Base-by-base conservation (phyloP, 2,113 vertebrate species). In the Peromyscus polionotus region DNA sequence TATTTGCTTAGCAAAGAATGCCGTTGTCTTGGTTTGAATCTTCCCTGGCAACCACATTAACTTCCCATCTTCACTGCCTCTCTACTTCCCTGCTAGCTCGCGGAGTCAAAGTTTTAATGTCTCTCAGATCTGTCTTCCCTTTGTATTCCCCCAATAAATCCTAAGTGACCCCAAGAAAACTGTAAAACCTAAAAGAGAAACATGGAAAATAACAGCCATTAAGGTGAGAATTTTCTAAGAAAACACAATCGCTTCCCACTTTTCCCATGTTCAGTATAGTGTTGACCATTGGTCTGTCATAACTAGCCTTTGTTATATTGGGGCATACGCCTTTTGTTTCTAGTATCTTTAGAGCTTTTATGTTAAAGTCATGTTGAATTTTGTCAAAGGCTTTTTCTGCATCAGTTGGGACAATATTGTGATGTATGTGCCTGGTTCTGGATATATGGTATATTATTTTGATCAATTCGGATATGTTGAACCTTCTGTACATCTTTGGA, bases 171-270 rank as follows among this genome's bases (percentile, higher is more conserved):
- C 85, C 19, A 36, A 36, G 70, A 87, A 87, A 81, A 8, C 39
- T 33, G 68, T 1, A 80, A 54, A 92, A n/a, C 51, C n/a, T 80
- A 70, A 80, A 87, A 95, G 68, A 57, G 93, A 90, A 96, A 86
- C 28, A 5, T 92, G 65, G 61, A 45, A 67, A 96, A 87, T 76
- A 85, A 14, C 33, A 73, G 8, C 42, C 79, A 51, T 7, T 63
- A 86, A 59, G 13, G n/a, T 86, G 39, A 65, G 51, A 96, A 63
- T 65, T n/a, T 96, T 95, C 91, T 95, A 68, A 88, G 39, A 14
- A 92, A 72, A 84, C 83, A 61, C 42, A 70, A 63, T 73, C 28
- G 68, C 42, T 67, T 57, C 36, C 36, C 0, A 7, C 17, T 8
- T 57, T 39, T 39, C 86, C 13, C 1, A 9, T 59, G 80, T 26